Base-by-base conservation (phyloP, 2,797 vertebrate genomes). In the Steatocranus sp. region DNA sequence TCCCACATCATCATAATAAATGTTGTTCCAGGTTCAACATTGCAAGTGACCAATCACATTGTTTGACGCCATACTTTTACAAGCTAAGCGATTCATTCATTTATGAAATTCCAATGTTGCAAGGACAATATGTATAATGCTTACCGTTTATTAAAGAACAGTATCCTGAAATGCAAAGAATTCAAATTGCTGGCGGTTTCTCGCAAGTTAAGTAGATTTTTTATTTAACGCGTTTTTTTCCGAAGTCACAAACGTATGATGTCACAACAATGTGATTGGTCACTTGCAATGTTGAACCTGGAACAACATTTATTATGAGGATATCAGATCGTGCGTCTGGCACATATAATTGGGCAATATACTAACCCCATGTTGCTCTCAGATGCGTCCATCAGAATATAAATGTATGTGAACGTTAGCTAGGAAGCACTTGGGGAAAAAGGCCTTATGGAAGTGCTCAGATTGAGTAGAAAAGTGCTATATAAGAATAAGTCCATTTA, bases 191-290 rank as follows among this genome's bases (percentile, higher is more conserved):
- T 53, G 50, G 46, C 18, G 1, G 51, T 25, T 53, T 53, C 51
- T 53, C 0, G 0, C 51, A 53, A 53, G 0, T 27, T 5, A 53
- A 53, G 4, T 54, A 54, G 53, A 54, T 54, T 27, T 54, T 54
- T 54, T 54, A 25, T 54, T 54, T 54, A 27, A 54, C 0, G 0
- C 5, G 0, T 3, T 54, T 54, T 54, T 54, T 54, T 27, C 51
- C 3, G 0, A 27, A 54, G 53, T 27, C 53, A 6, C 25, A 27
- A 54, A 54, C 5, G 5, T 30, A 30, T 56, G 25, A 56, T 30
- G 25, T 56, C 53, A 56, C 5, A 30, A 17, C 53, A 0, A 56
- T 56, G 53, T 56, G 8, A 30, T 30, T 56, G 14, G 2, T 30
- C 53, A 30, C 14, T 56, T 56, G 53, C 53, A 56, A 30, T 30